Conservation (phyloP, 2,888 invertebrate species). For the Tricholauxania praeusta region DNA sequence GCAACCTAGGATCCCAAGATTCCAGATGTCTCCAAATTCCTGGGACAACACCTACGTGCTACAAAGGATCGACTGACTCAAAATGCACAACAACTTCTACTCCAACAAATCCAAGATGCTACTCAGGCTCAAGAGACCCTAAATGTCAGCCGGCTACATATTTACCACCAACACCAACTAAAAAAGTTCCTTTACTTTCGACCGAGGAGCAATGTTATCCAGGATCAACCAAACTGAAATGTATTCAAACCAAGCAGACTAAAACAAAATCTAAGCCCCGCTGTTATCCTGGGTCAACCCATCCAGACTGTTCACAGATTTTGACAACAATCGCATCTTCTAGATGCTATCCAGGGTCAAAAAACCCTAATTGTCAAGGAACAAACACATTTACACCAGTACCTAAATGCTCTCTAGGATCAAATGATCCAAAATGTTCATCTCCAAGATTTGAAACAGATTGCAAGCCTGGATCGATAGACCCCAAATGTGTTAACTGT, state of each 20-base stretch:
- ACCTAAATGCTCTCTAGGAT: conserved; percentile 43
- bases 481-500: not conserved
- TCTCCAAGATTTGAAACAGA: not conserved
- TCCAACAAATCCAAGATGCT: conserved; percentile 46
- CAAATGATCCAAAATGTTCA: conserved; percentile 31
- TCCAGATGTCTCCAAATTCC: not conserved
- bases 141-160: conserved; percentile 57
- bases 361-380: not conserved
- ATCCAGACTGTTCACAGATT: not conserved
- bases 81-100: not conserved
- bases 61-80: conserved; percentile 56
- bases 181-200: not conserved
- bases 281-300: conserved; percentile 47
- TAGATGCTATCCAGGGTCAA: not conserved
- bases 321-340: not conserved
- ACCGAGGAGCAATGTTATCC: too few species aligned
- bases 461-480: not conserved
- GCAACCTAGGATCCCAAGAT: conserved; percentile 57
- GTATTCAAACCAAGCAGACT: not conserved
- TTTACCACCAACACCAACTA: conserved; percentile 39
- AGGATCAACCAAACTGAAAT: not conserved
- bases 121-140: conserved; percentile 56
- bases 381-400: conserved; percentile 1
- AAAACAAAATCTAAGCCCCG: not conserved
- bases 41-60: conserved; percentile 38